Percentiles rank a stretch among this genome's conserved stretches.
phyloP scores from a whole-genome alignment of 2,888 invertebrate species.

The Epirrita christyi region DNA sequence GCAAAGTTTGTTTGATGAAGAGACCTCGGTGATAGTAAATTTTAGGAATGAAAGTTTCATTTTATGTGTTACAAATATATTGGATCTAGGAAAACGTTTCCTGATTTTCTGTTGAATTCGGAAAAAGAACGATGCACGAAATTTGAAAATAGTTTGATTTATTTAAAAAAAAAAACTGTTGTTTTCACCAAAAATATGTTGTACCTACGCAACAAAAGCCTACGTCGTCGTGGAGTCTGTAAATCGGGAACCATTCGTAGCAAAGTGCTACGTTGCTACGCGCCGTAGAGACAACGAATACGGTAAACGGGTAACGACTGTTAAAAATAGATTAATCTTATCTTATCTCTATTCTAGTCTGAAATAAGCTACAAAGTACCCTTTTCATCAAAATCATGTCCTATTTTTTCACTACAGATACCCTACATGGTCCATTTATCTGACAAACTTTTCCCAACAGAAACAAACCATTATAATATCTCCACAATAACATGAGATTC shows the following conservation, averaged over 20 bases:
- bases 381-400: neutral
- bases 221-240: too few species aligned
- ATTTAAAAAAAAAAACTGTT: too few species aligned
- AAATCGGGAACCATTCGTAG: constrained; percentile 2
- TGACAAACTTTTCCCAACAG: constrained; percentile 28
- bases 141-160: too few species aligned
- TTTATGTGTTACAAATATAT: constrained; percentile 22
- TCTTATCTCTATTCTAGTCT: too few species aligned
- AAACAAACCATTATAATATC: constrained; percentile 79
- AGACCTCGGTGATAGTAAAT: constrained; percentile 18
- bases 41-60: constrained; percentile 14
- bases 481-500: constrained; percentile 70
- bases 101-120: too few species aligned
- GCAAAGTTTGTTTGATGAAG: constrained; percentile 33
- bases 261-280: constrained; percentile 6
- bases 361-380: too few species aligned
- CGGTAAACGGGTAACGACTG: too few species aligned
- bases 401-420: neutral
- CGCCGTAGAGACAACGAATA: constrained; percentile 5
- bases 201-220: too few species aligned
- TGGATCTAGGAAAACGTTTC: neutral
- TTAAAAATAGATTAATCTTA: too few species aligned
- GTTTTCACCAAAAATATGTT: neutral
- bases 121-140: neutral
- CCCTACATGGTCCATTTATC: constrained; percentile 6